Conservation (phyloP, 1,140 invertebrate species). For the Zaprionus africanus region DNA sequence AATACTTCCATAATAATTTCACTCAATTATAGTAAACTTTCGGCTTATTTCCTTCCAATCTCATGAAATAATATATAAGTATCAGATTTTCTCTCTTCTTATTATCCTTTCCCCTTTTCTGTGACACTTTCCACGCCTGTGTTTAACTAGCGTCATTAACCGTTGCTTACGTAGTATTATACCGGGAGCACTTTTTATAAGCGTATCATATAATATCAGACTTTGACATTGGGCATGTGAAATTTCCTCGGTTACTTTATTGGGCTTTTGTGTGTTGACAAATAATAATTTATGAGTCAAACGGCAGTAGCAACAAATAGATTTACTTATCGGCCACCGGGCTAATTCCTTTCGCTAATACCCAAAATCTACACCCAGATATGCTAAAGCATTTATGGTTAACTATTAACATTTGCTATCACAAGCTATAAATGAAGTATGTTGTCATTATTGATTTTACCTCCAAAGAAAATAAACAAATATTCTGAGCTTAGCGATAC, state of each 20-base stretch:
- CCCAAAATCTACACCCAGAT: constrained; percentile 23
- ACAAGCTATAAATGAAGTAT: constrained; percentile 12
- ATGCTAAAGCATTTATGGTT: constrained; percentile 21
- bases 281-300: constrained; percentile 69
- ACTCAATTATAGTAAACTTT: background rate
- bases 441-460: background rate
- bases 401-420: constrained; percentile 14
- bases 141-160: constrained; percentile 26
- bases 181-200: constrained; percentile 62
- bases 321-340: constrained; percentile 53
- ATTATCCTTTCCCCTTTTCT: background rate
- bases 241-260: constrained; percentile 65
- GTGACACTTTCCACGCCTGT: constrained; percentile 38
- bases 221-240: constrained; percentile 71
- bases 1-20: background rate
- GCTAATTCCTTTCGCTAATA: constrained; percentile 58
- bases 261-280: constrained; percentile 59
- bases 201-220: constrained; percentile 79
- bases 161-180: constrained; percentile 61
- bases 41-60: background rate
- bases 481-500: background rate
- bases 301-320: constrained; percentile 64
- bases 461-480: background rate
- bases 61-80: too few relatives aligned
- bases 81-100: background rate